Percentiles rank a stretch among this genome's conserved stretches.
Evolutionary conservation across 1,140 invertebrate species (phyloP).

Genomic region (Cherax quadricarinatus): DNA sequence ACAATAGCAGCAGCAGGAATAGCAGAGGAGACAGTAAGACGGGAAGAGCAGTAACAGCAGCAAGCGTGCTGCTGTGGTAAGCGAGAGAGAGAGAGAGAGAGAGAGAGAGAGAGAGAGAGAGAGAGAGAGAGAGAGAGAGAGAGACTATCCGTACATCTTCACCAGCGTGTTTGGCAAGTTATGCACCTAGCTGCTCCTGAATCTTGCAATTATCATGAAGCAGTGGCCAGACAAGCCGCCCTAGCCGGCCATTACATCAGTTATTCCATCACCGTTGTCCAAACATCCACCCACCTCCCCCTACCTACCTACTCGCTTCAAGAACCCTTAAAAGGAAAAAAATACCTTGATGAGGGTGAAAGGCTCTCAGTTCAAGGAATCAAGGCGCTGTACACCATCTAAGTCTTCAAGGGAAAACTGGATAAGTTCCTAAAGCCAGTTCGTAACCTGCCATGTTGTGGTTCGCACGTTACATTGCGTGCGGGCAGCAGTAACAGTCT

Average conservation of each 20-base stretch:
- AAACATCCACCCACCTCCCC: not conserved
- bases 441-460: too few relatives aligned
- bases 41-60: not conserved
- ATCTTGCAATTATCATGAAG: slow-evolving; percentile 50
- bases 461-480: too few relatives aligned
- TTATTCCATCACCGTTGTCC: slow-evolving; percentile 22
- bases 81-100: slow-evolving; percentile 13
- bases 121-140: slow-evolving; percentile 14
- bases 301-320: not conserved
- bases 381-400: too few relatives aligned
- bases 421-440: too few relatives aligned
- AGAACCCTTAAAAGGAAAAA: too few relatives aligned
- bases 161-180: slow-evolving; percentile 2
- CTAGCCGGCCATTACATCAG: slow-evolving; percentile 12
- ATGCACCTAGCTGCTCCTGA: slow-evolving; percentile 34
- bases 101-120: slow-evolving; percentile 34
- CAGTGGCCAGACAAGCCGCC: slow-evolving; percentile 41
- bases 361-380: too few relatives aligned
- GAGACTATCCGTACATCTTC: slow-evolving; percentile 13
- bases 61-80: not conserved
- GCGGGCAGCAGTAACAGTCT: too few relatives aligned
- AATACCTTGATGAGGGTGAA: too few relatives aligned
- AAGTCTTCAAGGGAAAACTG: too few relatives aligned
- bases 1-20: not conserved
- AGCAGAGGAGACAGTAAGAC: not conserved